Evolutionary conservation across 2,113 vertebrate genomes (phyloP), one percentile per base, ranked within the genome.

Genomic region (Cercopithecus mona): DNA sequence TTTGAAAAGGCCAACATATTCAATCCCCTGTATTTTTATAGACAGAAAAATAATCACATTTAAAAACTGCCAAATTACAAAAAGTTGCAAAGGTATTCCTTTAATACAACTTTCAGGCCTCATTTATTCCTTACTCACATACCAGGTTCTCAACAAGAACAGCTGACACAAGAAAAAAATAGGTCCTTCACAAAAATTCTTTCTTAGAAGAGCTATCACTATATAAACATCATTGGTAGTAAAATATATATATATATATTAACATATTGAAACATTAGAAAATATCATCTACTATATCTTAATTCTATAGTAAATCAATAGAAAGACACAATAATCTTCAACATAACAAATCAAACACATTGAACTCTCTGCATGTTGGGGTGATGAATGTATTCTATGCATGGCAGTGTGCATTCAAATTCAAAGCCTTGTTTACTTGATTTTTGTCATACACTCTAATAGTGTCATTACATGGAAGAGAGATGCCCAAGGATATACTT

Each of bases 141-240:
- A 82, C 8, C 27, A 91, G 25, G 3, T 57, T 40, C 43, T 91
- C 85, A 79, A 27, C 2, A 88, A 86, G 23, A 89, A 87, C 10
- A 75, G 93, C 0, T 79, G 6, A 88, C 57, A 43, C 22, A 88
- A 83, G 52, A 75, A 59, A 79, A 92, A 82, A 40, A 85, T 9
- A 0, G 1, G 2, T 64, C 55, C 7, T 93, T 82, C 18, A 82
- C 8, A 40, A 17, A 84, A 83, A 27, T 80, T 5, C 27, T 90
- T 87, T 96, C 70, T 93, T 70, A 32, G 20, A 95, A 92, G 13
- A 76, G 64, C 87, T 80, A 96, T 40, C 90, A 88, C 35, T 88
- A 40, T 57, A 10, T 88, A 78, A 7, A 95, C 59, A 82, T 87
- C 64, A 25, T 8, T 48, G 43, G 8, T 18, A 86, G 35, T 57